phyloP scores from a whole-genome alignment of 92 coral and sea anemone genomes.

The Bergia sp. region DNA sequence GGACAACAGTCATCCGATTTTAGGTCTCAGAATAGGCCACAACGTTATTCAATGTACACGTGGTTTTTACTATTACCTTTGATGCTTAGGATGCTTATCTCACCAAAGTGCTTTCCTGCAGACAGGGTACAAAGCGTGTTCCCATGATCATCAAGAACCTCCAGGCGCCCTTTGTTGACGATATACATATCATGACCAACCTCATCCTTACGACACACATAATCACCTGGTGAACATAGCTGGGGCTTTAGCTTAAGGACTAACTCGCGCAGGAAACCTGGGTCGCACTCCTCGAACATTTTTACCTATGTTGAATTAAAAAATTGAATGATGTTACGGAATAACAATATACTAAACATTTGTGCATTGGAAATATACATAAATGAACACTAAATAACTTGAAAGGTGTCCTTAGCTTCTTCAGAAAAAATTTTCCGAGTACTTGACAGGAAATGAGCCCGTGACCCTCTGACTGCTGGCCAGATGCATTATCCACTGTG shows the following conservation, averaged over 20 bases:
- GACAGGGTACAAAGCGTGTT: constrained; percentile 77
- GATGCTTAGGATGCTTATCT: constrained; percentile 90
- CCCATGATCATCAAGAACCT: constrained; percentile 79
- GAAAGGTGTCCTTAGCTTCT: too few species aligned
- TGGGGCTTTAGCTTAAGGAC: constrained; percentile 77
- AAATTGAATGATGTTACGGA: background rate
- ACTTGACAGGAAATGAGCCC: too few species aligned
- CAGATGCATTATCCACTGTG: too few species aligned
- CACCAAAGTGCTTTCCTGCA: constrained; percentile 96
- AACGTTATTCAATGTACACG: too few species aligned
- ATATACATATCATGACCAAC: constrained; percentile 97
- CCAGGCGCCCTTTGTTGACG: constrained; percentile 87
- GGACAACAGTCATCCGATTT: too few species aligned
- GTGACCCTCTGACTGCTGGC: too few species aligned
- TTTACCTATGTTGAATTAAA: constrained; percentile 55
- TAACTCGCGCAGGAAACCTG: constrained; percentile 88
- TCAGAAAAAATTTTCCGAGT: too few species aligned
- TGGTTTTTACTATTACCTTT: constrained; percentile 34
- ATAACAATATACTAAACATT: background rate
- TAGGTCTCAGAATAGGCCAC: too few species aligned
- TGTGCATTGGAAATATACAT: background rate
- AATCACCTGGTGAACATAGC: constrained; percentile 94
- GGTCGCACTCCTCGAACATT: constrained; percentile 96
- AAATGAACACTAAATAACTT: too few species aligned
- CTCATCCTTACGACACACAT: constrained; percentile 89